Conservation (phyloP, 2,888 invertebrate species). For the Protonemura montana region DNA sequence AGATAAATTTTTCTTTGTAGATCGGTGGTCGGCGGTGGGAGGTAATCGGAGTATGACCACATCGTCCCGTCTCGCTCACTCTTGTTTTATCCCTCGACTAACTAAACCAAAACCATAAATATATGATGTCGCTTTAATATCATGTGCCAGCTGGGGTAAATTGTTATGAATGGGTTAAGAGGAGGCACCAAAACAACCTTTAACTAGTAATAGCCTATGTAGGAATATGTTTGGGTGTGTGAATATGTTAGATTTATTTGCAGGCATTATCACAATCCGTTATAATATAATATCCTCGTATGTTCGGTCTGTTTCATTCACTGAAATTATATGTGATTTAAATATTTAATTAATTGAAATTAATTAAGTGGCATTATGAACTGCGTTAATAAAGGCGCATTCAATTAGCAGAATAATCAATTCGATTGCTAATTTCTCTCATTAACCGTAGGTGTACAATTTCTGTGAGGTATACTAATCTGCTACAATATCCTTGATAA, state of each 20-base stretch:
- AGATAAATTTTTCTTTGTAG: conserved; percentile 40
- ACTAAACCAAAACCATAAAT: conserved; percentile 59
- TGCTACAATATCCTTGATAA: too few relatives aligned
- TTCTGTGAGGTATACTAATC: not conserved
- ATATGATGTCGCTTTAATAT: conserved; percentile 62
- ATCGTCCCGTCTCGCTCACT: conserved; percentile 34
- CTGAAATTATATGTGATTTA: conserved; percentile 7
- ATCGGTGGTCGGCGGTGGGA: conserved; percentile 22
- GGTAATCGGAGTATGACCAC: conserved; percentile 34
- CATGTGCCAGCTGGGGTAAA: conserved; percentile 62
- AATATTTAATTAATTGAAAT: conserved; percentile 31
- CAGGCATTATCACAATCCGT: conserved; percentile 28
- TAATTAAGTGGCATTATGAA: conserved; percentile 7
- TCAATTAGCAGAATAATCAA: conserved; percentile 5
- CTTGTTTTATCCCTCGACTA: conserved; percentile 47
- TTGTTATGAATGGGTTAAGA: conserved; percentile 60
- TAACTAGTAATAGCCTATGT: conserved; percentile 46
- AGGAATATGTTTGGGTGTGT: conserved; percentile 33
- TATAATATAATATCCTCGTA: conserved; percentile 14
- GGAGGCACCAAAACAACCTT: conserved; percentile 43
- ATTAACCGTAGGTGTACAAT: not conserved
- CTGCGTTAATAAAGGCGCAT: not conserved
- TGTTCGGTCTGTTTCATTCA: conserved; percentile 14
- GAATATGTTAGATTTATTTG: conserved; percentile 48
- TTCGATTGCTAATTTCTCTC: not conserved